Conservation (phyloP, 2,888 invertebrate species). For the Acholoe squamosa region DNA sequence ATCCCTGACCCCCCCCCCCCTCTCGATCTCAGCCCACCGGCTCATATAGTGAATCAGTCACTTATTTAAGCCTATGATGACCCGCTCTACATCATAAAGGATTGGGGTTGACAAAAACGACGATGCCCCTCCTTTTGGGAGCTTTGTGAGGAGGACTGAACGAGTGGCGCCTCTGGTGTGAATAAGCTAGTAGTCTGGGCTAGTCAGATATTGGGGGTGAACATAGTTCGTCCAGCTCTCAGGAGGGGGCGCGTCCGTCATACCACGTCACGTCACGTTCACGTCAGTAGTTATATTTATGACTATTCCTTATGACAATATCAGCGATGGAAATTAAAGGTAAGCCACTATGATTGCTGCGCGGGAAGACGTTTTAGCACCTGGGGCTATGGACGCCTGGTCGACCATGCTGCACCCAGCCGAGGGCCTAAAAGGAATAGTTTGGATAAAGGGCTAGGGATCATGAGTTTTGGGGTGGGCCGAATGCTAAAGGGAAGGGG, state of each 20-base stretch:
- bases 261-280: background rate
- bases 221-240: too few species aligned
- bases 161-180: background rate
- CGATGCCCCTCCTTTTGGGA: background rate
- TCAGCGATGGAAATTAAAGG: constrained; percentile 55
- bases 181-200: background rate
- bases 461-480: too few species aligned
- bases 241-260: background rate
- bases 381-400: constrained; percentile 30
- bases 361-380: constrained; percentile 42
- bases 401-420: background rate
- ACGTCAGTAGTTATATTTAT: constrained; percentile 35
- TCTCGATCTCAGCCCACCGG: too few species aligned
- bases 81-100: background rate
- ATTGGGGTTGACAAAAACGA: background rate
- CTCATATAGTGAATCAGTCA: background rate
- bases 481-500: too few species aligned
- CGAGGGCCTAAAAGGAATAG: background rate
- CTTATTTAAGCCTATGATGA: constrained; percentile 37
- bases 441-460: too few species aligned
- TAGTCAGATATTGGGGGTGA: background rate
- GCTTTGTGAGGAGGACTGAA: background rate
- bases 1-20: background rate
- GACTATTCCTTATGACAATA: constrained; percentile 53
- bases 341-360: constrained; percentile 47